Base-by-base conservation (phyloP, 2,113 vertebrate genomes). In the Anarhynchus alexandrinus region DNA sequence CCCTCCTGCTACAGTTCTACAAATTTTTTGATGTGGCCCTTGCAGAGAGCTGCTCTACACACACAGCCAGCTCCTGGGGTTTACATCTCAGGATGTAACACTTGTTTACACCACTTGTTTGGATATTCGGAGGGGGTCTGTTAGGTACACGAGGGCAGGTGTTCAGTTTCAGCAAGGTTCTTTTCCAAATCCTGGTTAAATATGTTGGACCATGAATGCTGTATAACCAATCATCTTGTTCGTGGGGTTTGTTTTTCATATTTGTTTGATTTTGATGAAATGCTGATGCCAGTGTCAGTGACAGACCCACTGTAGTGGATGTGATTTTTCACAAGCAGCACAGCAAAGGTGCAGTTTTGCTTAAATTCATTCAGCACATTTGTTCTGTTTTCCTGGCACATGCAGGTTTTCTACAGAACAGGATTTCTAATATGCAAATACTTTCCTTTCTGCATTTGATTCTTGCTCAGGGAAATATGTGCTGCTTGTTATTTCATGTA, bases 371-470 rank as follows among this genome's bases (percentile, higher is more conserved):
- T 93, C 70, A 89, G 80, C 71, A 43, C 73, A 15, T 94, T 74
- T 36, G 61, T 79, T 95, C 55, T 62, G 15, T 64, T 93, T 91
- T 76, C 57, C 52, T 91, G 59, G 79, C 82, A 73, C 58, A 76
- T 23, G 40, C 40, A 85, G 61, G 64, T 88, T 82, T 94, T 82
- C 74, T 85, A 26, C 49, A 90, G 74, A 94, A 65, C 25, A 66
- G 40, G 58, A 73, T 93, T 94, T 77, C 52, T 89, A 79, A 69
- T 52, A 71, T 79, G 91, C 79, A 90, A 32, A 88, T 92, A 61
- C 38, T 72, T 91, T 62, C 43, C 71, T 74, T 89, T 59, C 47
- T 57, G 45, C 25, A 20, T 82, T 69, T 0, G 0, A 10, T 82
- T 93, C 32, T 78, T 91, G 51, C 88, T 91, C 45, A 51, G 40